Percentiles rank a stretch among this genome's conserved stretches.
phyloP scores from a whole-genome alignment of 2,888 invertebrate genomes.

The Ophion slaviceki region DNA sequence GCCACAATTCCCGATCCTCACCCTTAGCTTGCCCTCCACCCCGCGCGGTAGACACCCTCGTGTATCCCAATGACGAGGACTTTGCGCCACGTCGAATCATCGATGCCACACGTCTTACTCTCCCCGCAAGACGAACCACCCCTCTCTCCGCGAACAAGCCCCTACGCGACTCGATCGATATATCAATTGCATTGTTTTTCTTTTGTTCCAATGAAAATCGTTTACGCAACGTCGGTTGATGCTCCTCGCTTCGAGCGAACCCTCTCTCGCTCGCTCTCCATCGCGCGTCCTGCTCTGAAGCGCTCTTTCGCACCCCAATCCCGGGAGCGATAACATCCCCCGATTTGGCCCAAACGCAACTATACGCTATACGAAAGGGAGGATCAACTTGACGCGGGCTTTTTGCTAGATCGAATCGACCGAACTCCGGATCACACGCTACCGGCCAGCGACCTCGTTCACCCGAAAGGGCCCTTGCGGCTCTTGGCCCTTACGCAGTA shows the following conservation, averaged over 20 bases:
- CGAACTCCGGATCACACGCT: not conserved
- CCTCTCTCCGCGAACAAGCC: not conserved
- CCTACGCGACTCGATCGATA: conserved; percentile 34
- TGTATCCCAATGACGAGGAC: conserved; percentile 47
- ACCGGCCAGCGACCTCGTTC: not conserved
- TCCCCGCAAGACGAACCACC: not conserved
- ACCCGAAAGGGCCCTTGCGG: not conserved
- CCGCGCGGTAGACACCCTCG: conserved; percentile 18
- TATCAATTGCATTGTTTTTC: conserved; percentile 54
- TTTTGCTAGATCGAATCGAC: conserved; percentile 6
- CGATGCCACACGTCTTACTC: conserved; percentile 47
- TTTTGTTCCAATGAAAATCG: conserved; percentile 33
- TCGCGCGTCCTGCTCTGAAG: not conserved
- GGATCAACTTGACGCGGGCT: conserved; percentile 1
- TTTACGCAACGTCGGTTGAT: conserved; percentile 34
- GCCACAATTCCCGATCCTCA: conserved; percentile 40
- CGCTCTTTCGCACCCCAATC: conserved; percentile 12
- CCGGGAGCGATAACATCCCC: conserved; percentile 37
- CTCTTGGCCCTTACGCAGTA: not conserved
- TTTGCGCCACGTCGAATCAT: conserved; percentile 57
- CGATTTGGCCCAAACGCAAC: not conserved
- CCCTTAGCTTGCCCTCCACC: conserved; percentile 26
- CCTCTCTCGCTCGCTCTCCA: not conserved
- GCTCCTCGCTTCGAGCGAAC: not conserved
- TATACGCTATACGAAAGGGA: not conserved